Percentiles rank a stretch among this genome's conserved stretches.
These are phyloP conservation scores for Heliconius sara DNA, from an alignment of 2,888 invertebrate genomes.

Conservation along the genomic window DNA sequence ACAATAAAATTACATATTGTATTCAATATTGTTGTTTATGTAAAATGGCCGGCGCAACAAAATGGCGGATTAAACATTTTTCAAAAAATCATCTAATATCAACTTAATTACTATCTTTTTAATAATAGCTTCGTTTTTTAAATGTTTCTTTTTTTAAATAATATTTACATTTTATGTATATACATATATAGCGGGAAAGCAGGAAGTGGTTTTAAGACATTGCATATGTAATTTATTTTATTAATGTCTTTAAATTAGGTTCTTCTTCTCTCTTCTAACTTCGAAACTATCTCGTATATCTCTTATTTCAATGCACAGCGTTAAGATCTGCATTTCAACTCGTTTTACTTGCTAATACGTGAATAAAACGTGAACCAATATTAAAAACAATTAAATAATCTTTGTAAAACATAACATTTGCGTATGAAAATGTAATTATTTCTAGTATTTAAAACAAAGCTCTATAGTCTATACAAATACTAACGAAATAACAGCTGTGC, in stretches of 20 bases:
- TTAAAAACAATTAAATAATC: background rate
- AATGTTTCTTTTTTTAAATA: background rate
- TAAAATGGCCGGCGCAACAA: no score
- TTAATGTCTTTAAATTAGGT: background rate
- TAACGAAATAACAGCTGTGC: slow-evolving; percentile 46
- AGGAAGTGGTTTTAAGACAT: background rate
- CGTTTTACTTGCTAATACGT: background rate
- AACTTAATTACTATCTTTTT: no score
- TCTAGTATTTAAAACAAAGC: slow-evolving; percentile 15
- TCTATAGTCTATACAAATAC: slow-evolving; percentile 3
- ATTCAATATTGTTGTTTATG: no score
- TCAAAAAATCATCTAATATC: no score
- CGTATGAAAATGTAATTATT: slow-evolving; percentile 10
- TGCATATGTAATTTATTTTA: background rate
- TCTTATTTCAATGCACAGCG: background rate
- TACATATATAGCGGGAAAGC: background rate
- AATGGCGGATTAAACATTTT: no score
- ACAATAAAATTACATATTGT: no score
- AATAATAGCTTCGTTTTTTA: background rate
- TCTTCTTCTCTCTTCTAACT: background rate
- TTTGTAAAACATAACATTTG: slow-evolving; percentile 6
- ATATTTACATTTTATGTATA: background rate
- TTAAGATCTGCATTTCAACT: background rate
- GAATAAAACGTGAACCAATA: background rate
- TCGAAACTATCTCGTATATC: background rate